Evolutionary conservation across 2,888 invertebrate genomes (phyloP).

Genomic region (Cynaeus angustus): DNA sequence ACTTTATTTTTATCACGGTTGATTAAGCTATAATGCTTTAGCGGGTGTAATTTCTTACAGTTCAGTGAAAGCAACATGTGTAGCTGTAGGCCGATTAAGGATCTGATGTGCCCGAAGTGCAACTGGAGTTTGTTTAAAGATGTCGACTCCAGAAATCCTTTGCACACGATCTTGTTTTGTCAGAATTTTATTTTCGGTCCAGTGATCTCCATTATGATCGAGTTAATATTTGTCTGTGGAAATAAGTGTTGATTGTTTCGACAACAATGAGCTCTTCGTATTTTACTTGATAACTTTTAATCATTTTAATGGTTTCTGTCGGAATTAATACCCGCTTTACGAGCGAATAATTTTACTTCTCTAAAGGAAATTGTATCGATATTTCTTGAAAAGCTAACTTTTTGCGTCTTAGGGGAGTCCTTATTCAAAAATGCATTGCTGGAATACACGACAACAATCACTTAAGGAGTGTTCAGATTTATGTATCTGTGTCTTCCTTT

Average conservation of each 20-base stretch:
- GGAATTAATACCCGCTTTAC: conserved; percentile 67
- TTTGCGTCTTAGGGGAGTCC: conserved; percentile 20
- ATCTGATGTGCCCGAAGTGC: conserved; percentile 52
- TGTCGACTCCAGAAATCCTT: conserved; percentile 59
- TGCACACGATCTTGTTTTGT: conserved; percentile 58
- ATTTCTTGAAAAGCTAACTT: conserved; percentile 59
- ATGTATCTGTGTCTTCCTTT: conserved; percentile 9
- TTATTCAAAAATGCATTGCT: conserved; percentile 34
- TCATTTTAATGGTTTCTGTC: conserved; percentile 68
- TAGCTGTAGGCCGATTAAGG: conserved; percentile 55
- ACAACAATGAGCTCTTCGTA: conserved; percentile 22
- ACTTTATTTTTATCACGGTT: conserved; percentile 29
- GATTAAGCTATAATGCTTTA: conserved; percentile 39
- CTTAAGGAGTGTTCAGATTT: conserved; percentile 28
- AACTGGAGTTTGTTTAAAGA: conserved; percentile 52
- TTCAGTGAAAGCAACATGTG: conserved; percentile 58
- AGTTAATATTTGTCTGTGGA: conserved; percentile 46
- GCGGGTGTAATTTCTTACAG: conserved; percentile 51
- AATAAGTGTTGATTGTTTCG: conserved; percentile 22
- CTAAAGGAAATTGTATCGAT: conserved; percentile 68
- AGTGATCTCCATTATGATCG: conserved; percentile 56
- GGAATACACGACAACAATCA: conserved; percentile 36
- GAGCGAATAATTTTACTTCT: conserved; percentile 69
- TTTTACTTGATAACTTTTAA: conserved; percentile 63
- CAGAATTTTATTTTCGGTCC: conserved; percentile 58